These are phyloP conservation scores for Pachyrhynchus sulphureomaculatus DNA, from an alignment of 1,140 invertebrate genomes.

Conservation along the genomic window DNA sequence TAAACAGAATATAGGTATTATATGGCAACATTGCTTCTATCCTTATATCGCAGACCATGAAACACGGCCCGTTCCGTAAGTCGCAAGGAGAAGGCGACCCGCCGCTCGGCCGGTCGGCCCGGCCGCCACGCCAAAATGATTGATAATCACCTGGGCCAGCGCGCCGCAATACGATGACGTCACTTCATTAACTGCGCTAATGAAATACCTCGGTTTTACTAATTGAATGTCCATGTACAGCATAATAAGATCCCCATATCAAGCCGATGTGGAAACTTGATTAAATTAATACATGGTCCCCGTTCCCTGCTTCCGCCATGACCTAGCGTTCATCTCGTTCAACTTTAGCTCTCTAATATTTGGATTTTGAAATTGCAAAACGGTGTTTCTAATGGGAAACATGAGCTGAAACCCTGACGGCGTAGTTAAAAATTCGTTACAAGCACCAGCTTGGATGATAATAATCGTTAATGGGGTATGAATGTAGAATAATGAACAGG, in stretches of 20 bases:
- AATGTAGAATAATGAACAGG: no score
- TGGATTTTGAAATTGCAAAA: conserved; percentile 18
- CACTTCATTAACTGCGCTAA: conserved; percentile 29
- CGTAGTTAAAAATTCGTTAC: conserved; percentile 11
- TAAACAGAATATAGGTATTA: no score
- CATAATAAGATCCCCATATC: conserved; percentile 51
- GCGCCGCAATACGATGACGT: conserved; percentile 10
- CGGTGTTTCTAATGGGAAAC: conserved; percentile 13
- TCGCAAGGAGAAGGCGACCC: not conserved
- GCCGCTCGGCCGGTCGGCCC: no score
- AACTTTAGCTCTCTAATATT: conserved; percentile 16
- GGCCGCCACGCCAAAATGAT: not conserved
- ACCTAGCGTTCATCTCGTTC: not conserved
- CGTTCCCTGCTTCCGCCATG: not conserved
- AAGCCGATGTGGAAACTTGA: conserved; percentile 42
- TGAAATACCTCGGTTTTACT: conserved; percentile 52
- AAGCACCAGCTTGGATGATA: not conserved
- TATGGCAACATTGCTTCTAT: not conserved
- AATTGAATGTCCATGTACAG: conserved; percentile 52
- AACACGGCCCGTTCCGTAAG: not conserved
- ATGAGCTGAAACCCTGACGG: conserved; percentile 8
- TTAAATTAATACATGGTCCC: conserved; percentile 39
- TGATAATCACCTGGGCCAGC: conserved; percentile 9
- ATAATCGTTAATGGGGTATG: no score
- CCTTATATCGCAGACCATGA: not conserved